Conservation (phyloP, 2,888 invertebrate species). For the Labia minor region DNA sequence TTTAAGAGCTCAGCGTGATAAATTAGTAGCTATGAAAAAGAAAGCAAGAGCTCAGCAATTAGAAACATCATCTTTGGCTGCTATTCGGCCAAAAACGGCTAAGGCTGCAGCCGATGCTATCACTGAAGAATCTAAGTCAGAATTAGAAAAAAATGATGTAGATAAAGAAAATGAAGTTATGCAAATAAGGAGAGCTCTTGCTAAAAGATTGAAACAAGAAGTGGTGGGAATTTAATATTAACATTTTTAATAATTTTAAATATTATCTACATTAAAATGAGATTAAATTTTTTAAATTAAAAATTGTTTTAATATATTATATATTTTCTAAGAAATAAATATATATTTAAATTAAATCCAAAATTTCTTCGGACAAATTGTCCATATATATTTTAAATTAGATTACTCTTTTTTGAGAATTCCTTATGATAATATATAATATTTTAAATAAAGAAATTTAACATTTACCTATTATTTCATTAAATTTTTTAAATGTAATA, state of each 20-base stretch:
- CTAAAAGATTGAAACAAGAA: slow-evolving; percentile 73
- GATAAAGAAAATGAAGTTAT: slow-evolving; percentile 43
- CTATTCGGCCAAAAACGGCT: slow-evolving; percentile 55
- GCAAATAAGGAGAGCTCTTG: slow-evolving; percentile 71
- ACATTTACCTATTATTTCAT: no score
- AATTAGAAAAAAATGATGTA: slow-evolving; percentile 33
- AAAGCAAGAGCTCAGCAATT: slow-evolving; percentile 74
- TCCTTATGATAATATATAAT: no score
- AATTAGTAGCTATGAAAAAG: slow-evolving; percentile 78
- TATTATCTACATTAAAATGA: neutral
- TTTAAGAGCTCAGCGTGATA: slow-evolving; percentile 78
- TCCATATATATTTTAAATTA: no score
- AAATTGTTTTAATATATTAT: no score
- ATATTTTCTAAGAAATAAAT: no score
- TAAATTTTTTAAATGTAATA: no score
- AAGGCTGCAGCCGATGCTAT: slow-evolving; percentile 59
- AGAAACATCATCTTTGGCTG: slow-evolving; percentile 35
- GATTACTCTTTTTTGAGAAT: no score
- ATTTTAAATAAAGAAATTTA: no score
- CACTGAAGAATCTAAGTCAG: slow-evolving; percentile 36
- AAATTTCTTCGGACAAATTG: no score
- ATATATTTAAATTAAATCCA: no score
- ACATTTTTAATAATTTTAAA: neutral
- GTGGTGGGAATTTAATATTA: slow-evolving; percentile 49
- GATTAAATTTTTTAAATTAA: no score